phyloP scores from a whole-genome alignment of 2,797 vertebrate species.

The Propithecus perrieri region DNA sequence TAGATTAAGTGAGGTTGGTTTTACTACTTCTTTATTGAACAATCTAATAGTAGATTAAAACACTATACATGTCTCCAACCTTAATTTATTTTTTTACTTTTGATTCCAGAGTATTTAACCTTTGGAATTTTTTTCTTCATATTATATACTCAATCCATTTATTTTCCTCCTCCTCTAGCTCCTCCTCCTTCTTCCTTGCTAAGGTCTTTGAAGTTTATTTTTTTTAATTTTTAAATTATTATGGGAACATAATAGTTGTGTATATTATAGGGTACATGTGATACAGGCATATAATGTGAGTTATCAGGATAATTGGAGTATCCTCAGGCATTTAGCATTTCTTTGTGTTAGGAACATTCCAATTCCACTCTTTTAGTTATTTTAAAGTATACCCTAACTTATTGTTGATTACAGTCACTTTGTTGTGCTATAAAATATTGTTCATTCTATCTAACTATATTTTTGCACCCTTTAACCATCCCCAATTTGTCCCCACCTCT shows the following conservation, averaged over 20 bases:
- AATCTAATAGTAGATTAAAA: background rate
- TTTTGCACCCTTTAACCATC: background rate
- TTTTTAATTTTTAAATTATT: too few species aligned
- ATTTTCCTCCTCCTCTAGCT: background rate
- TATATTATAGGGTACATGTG: too few species aligned
- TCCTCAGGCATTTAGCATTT: too few species aligned
- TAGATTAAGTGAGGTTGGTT: background rate
- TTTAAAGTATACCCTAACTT: background rate
- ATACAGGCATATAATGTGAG: too few species aligned
- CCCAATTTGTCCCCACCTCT: background rate
- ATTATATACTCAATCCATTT: background rate
- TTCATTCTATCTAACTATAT: background rate
- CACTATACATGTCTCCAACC: background rate
- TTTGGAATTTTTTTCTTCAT: background rate
- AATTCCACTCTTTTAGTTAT: too few species aligned
- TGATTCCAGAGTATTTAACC: background rate
- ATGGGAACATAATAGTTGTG: too few species aligned
- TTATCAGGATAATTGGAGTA: too few species aligned
- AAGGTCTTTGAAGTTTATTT: background rate
- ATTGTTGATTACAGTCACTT: background rate
- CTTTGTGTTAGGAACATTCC: too few species aligned
- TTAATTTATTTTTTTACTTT: conserved; percentile 11
- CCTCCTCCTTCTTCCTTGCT: background rate
- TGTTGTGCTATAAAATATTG: background rate
- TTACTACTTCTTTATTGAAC: background rate